Percentiles rank a stretch among this genome's conserved stretches.
Evolutionary conservation across 2,888 invertebrate species (phyloP).

Genomic region (Liopterus haemorrhoidalis): DNA sequence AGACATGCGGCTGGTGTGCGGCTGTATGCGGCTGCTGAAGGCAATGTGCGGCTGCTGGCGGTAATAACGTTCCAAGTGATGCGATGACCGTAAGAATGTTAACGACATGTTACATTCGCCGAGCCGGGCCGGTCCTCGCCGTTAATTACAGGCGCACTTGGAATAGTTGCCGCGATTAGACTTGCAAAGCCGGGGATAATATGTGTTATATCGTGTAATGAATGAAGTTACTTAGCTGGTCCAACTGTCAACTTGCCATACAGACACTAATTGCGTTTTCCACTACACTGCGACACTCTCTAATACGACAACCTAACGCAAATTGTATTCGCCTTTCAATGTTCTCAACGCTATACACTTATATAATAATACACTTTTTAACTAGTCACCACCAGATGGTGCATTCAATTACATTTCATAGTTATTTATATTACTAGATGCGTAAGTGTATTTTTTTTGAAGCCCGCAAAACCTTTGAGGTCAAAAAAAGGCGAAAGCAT

Average conservation of each 20-base stretch:
- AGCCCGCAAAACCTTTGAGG: too few relatives aligned
- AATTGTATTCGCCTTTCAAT: too few relatives aligned
- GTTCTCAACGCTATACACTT: too few relatives aligned
- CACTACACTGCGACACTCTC: not conserved
- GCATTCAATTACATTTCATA: too few relatives aligned
- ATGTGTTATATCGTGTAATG: slow-evolving; percentile 37
- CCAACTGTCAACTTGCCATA: slow-evolving; percentile 3
- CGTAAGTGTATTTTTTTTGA: too few relatives aligned
- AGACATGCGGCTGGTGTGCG: not conserved
- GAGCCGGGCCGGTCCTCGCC: slow-evolving; percentile 38
- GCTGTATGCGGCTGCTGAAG: not conserved
- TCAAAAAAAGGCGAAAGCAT: too few relatives aligned
- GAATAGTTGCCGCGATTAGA: slow-evolving; percentile 35
- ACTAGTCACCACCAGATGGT: too few relatives aligned
- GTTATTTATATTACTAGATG: too few relatives aligned
- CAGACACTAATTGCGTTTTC: slow-evolving; percentile 29
- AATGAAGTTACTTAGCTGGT: slow-evolving; percentile 38
- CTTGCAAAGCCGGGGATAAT: slow-evolving; percentile 37
- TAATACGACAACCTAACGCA: not conserved
- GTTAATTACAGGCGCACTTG: slow-evolving; percentile 43
- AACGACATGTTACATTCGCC: too few relatives aligned
- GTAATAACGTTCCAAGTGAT: too few relatives aligned
- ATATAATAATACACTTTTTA: too few relatives aligned
- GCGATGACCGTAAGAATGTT: slow-evolving; percentile 39
- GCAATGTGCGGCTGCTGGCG: too few relatives aligned